Base-by-base conservation (phyloP, 1,140 invertebrate genomes). In the Sycobia sp. region DNA sequence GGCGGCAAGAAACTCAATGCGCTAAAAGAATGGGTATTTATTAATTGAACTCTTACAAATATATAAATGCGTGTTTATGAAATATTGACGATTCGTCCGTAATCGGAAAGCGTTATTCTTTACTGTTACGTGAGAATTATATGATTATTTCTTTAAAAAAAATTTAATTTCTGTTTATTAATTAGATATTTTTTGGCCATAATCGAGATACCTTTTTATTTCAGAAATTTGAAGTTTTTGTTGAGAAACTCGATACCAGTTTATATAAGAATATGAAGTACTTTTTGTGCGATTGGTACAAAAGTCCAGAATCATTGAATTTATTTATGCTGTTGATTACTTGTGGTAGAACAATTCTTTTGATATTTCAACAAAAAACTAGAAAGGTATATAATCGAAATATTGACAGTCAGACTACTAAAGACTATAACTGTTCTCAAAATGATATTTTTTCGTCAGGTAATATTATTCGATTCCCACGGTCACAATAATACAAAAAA, bases 311-410 rank as follows among this genome's bases (percentile, higher is more conserved):
- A 41, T 71, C 72, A 34, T 54, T 68, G 7, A 74, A 75, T 58
- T 70, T 82, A 23, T 80, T 76, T 63, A 80, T 82, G 78, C 64
- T 81, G 27, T 68, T 82, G 5, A 81, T 82, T 27, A 77, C 79
- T 3, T 76, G 76, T 38, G 77, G 77, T 20, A 71, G 76, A 58
- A 82, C 80, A 27, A 67, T 80, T 38, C 62, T 81, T 22, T 79
- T 81, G n/a, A 75, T 80, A 65, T 81, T 82, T 71, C 80, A 81
- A 73, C 67, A 76, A 63, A 59, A 64, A 51, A 76, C 68, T 5
- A 57, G 67, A 44, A 76, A 75, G 69, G 78, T 80, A 73, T 32
- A 32, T 32, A 32, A 7, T 32, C 29, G 5, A 27, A 59, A 44
- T 22, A 53, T 27, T 49, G 47, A 16, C 25, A 14, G 38, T 49